These are phyloP conservation scores for Lepidotrigona ventralis DNA, from an alignment of 1,140 invertebrate genomes.

Conservation along the genomic window DNA sequence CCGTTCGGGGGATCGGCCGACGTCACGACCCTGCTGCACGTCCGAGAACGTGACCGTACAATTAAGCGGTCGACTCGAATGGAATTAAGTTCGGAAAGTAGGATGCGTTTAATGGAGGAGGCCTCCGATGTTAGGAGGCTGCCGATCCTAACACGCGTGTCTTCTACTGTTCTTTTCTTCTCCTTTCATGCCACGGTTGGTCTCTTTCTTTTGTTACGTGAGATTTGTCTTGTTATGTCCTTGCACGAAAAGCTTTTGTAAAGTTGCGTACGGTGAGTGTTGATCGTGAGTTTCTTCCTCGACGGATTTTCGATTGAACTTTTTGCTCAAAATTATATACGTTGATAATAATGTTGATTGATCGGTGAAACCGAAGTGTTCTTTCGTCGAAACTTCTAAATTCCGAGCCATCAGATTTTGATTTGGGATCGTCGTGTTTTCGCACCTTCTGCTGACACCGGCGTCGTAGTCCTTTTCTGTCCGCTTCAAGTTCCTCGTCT, in stretches of 20 bases:
- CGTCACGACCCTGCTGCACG: constrained; percentile 29
- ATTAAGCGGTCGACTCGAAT: constrained; percentile 55
- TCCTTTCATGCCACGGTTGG: neutral
- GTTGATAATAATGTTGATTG: too few relatives aligned
- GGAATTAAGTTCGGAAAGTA: constrained; percentile 57
- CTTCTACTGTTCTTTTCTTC: neutral
- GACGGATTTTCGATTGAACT: too few relatives aligned
- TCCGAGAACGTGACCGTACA: constrained; percentile 61
- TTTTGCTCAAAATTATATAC: too few relatives aligned
- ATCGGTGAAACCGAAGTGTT: too few relatives aligned
- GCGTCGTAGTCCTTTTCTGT: neutral
- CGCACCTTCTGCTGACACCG: neutral
- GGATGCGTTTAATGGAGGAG: constrained; percentile 49
- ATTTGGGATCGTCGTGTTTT: too few relatives aligned
- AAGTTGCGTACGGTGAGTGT: too few relatives aligned
- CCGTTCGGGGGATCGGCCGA: constrained; percentile 3
- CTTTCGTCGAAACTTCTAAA: too few relatives aligned
- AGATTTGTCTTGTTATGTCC: too few relatives aligned
- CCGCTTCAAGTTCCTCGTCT: neutral
- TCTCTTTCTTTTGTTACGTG: too few relatives aligned
- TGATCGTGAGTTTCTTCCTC: too few relatives aligned
- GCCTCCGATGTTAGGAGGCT: neutral
- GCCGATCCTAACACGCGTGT: neutral
- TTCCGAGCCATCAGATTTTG: too few relatives aligned
- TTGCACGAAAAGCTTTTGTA: too few relatives aligned